These are phyloP conservation scores for Acleris literana DNA, from an alignment of 2,888 invertebrate genomes.

Conservation along the genomic window DNA sequence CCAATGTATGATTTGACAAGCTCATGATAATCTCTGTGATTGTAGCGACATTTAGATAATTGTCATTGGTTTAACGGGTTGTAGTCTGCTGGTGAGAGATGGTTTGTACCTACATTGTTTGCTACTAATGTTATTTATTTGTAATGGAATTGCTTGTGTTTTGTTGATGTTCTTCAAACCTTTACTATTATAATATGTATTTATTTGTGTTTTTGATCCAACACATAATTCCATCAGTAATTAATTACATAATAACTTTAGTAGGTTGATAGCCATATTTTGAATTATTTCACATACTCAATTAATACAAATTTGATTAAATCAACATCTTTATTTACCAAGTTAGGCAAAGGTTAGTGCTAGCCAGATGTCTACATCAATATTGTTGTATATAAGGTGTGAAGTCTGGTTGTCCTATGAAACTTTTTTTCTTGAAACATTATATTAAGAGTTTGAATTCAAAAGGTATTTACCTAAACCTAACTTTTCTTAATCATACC, in stretches of 20 bases:
- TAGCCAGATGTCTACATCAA: conserved; percentile 16
- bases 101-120: conserved; percentile 65
- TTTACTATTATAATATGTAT: conserved; percentile 54
- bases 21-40: conserved; percentile 84
- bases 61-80: conserved; percentile 76
- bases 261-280: conserved; percentile 19
- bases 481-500: neutral
- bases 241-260: conserved; percentile 13
- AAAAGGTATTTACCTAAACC: neutral
- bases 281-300: neutral
- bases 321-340: conserved; percentile 15
- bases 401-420: neutral
- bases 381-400: conserved; percentile 18
- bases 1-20: conserved; percentile 70
- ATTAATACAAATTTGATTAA: conserved; percentile 1
- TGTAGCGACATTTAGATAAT: conserved; percentile 82
- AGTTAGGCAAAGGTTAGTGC: conserved; percentile 24
- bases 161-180: conserved; percentile 72
- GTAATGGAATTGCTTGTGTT: conserved; percentile 79
- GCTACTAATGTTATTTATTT: conserved; percentile 81
- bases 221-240: conserved; percentile 46
- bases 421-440: neutral
- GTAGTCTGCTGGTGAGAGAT: conserved; percentile 70
- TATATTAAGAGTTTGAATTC: neutral
- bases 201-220: conserved; percentile 53